Conservation (phyloP, 2,888 invertebrate genomes). For the Dorcus hopei region DNA sequence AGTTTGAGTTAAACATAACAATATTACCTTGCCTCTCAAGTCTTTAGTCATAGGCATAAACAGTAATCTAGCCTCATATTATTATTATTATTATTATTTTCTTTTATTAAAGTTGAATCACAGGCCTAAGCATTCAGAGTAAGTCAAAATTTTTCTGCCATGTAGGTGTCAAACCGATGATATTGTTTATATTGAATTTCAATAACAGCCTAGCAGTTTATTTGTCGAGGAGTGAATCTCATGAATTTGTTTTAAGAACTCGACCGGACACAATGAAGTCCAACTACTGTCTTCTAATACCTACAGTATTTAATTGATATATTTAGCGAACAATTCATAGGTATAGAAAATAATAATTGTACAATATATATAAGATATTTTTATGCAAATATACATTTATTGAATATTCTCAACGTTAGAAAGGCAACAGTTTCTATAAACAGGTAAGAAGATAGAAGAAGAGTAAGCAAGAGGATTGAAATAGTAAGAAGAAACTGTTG, state of each 20-base stretch:
- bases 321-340: slow-evolving; percentile 16
- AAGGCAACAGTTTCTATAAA: slow-evolving; percentile 24
- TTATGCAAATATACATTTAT: slow-evolving; percentile 35
- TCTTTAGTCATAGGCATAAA: slow-evolving; percentile 39
- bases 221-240: not conserved
- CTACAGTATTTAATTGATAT: slow-evolving; percentile 18
- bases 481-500: not conserved
- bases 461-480: not conserved
- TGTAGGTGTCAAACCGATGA: slow-evolving; percentile 13
- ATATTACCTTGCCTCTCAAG: slow-evolving; percentile 44
- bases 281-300: slow-evolving; percentile 22
- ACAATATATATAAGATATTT: slow-evolving; percentile 27
- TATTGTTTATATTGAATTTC: not conserved
- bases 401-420: slow-evolving; percentile 31
- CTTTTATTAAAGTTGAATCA: slow-evolving; percentile 36
- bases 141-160: slow-evolving; percentile 20
- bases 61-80: slow-evolving; percentile 31
- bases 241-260: not conserved
- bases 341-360: slow-evolving; percentile 25
- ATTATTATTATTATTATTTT: slow-evolving; percentile 22
- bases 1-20: slow-evolving; percentile 48
- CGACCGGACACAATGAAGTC: slow-evolving; percentile 30
- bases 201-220: not conserved
- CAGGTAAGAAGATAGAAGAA: slow-evolving; percentile 1
- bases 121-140: slow-evolving; percentile 38